Base-by-base conservation (phyloP, 1,140 invertebrate genomes). In the Manduca sexta region DNA sequence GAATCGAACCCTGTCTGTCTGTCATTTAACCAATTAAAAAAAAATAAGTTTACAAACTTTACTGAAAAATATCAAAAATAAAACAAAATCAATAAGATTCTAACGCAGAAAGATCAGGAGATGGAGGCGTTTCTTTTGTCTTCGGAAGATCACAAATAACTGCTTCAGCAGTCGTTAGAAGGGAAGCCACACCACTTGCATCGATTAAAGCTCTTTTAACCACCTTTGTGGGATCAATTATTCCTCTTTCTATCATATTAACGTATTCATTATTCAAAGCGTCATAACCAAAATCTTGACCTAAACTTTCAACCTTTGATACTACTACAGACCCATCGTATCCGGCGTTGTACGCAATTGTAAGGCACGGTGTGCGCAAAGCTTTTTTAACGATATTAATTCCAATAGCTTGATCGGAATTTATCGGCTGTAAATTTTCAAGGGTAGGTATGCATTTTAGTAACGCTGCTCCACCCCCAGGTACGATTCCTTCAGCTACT, bases 221-320 rank as follows among this genome's bases (percentile, higher is more conserved):
- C 46, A 92, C 94, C 84, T 97, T 97, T 0, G 96, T 97, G 1
- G 97, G 97, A 87, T 98, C 97, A 66, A 98, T 96, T 60, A 98
- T 98, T 42, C 97, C 96, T 57, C 90, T 91, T 53, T 94, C 91
- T 51, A 97, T 92, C 91, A 98, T 93, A 75, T 98, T 93, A 0
- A 94, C 93, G 78, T 92, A 98, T 75, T 94, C 90, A 64, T 93
- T 91, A 50, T 93, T 94, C 21, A 95, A 65, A 0, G 97, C 97
- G 86, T 98, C 96, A 77, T 97, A 98, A 13, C 97, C 97, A 62
- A 90, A 90, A 49, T 92, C 89, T 1, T 90, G 90, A 12, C 74
- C 62, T 16, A 84, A 78, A 43, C 92, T 88, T 52, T 89, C 85
- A 0, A 93, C 90, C 86, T 95, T 97, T 7, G 92, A 92, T 1